phyloP scores from a whole-genome alignment of 2,113 vertebrate genomes.

The Suncus etruscus region DNA sequence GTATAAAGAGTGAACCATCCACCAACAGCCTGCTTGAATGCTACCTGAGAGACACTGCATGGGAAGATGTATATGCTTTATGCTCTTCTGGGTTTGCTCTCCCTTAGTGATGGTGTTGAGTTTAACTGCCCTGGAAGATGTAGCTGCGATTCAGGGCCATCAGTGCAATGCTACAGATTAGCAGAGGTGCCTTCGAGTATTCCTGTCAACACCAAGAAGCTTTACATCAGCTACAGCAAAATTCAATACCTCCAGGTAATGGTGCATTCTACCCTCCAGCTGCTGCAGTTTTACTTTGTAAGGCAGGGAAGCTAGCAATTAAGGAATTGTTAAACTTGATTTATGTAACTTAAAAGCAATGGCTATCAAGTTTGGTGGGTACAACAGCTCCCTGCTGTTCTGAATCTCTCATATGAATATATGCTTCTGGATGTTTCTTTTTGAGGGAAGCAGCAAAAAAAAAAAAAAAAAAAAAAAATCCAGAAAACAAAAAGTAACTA shows the following conservation, averaged over 20 bases:
- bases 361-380: not conserved
- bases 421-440: not conserved
- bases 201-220: conserved; percentile 84
- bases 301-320: not conserved
- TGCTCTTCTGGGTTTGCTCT: conserved; percentile 77
- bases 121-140: conserved; percentile 88
- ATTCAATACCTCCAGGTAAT: conserved; percentile 91
- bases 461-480: not conserved
- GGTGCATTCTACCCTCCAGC: not conserved
- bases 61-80: conserved; percentile 85
- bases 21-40: conserved; percentile 53
- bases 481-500: too few relatives aligned
- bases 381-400: not conserved
- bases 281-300: not conserved
- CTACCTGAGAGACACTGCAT: not conserved
- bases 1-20: conserved; percentile 84
- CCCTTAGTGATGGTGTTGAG: conserved; percentile 62
- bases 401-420: not conserved
- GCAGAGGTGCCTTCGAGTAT: conserved; percentile 84
- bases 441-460: not conserved
- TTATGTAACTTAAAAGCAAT: conserved; percentile 19
- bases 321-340: not conserved
- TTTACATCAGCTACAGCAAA: conserved; percentile 90
- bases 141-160: conserved; percentile 85
- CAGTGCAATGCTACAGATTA: conserved; percentile 89